Evolutionary conservation across 2,888 invertebrate genomes (phyloP), one percentile per base, ranked within the genome.

Genomic region (Arenicola marina): DNA sequence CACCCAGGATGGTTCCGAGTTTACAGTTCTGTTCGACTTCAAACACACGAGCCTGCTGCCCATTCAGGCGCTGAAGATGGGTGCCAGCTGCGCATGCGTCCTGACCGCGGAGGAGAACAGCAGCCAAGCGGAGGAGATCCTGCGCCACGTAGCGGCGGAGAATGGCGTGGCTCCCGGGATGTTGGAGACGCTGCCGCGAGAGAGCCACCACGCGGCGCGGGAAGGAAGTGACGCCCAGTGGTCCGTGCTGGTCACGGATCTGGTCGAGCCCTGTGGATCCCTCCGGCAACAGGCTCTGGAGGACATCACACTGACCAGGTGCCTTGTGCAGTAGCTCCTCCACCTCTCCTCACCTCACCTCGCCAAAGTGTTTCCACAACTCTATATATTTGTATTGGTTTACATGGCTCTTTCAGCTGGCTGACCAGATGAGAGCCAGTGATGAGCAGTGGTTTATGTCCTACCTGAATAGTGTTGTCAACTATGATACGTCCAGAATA

Each of bases 231-330:
- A n/a, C n/a, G 57, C 54, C 4, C 45, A 53, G 43, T 69, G 65
- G 64, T 28, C 28, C 32, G 61, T 65, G 4, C 3, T 69, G 2
- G 32, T 68, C 7, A 54, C 51, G 2, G 69, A 69, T 15, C 44
- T 69, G 4, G 61, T 69, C 28, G 69, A 69, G 24, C 44, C 48
- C 2, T 58, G 55, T 31, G 69, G 69, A 15, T 68, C 61, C 29
- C 46, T 69, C 48, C 46, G 55, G 26, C 67, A 67, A 46, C 65
- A 59, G 34, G 56, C 65, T 4, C 58, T 69, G 2, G 67, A 78
- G 67, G 76, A 79, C 59, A 62, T 80, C n/a, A 75, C 77, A 2
- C 59, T 78, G 29, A 66, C 76, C 26, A 75, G 75, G 79, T 79
- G 45, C 61, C 54, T 44, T 24, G 21, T 18, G 43, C 15, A 11